phyloP scores from a whole-genome alignment of 2,888 invertebrate genomes.

The Dryobota labecula region DNA sequence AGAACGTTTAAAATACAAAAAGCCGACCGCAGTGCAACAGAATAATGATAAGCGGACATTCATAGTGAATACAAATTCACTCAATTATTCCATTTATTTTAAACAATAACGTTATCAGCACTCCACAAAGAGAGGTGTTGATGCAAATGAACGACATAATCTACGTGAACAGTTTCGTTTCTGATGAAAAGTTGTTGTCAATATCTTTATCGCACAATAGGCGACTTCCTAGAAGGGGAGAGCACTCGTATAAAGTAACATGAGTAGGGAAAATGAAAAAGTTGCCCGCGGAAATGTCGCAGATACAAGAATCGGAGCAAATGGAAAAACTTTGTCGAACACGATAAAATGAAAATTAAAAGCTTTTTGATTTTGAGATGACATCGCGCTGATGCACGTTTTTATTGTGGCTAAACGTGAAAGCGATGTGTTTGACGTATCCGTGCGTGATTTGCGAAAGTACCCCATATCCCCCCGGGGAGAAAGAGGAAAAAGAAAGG shows the following conservation, averaged over 20 bases:
- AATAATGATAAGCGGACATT: constrained; percentile 50
- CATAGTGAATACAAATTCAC: constrained; percentile 57
- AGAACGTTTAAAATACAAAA: constrained; percentile 56
- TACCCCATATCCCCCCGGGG: constrained; percentile 3
- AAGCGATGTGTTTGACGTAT: constrained; percentile 35
- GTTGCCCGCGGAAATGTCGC: constrained; percentile 77
- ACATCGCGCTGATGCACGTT: constrained; percentile 49
- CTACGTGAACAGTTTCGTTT: constrained; percentile 67
- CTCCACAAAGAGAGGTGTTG: constrained; percentile 66
- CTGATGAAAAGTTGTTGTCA: constrained; percentile 72
- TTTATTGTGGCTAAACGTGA: constrained; percentile 48
- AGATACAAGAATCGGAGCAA: constrained; percentile 80
- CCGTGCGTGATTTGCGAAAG: constrained; percentile 12
- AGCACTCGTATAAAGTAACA: constrained; percentile 72
- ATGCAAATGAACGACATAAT: constrained; percentile 73
- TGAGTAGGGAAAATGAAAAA: constrained; percentile 80
- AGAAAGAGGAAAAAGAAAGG: constrained; percentile 4
- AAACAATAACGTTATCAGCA: constrained; percentile 61
- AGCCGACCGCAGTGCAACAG: constrained; percentile 49
- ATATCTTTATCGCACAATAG: constrained; percentile 77
- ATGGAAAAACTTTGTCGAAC: constrained; percentile 82
- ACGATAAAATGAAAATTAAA: constrained; percentile 77
- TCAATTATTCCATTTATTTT: constrained; percentile 59
- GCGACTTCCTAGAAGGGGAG: constrained; percentile 70
- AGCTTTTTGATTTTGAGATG: constrained; percentile 73